Base-by-base conservation (phyloP, 2,113 vertebrate species). In the Columba janthina region DNA sequence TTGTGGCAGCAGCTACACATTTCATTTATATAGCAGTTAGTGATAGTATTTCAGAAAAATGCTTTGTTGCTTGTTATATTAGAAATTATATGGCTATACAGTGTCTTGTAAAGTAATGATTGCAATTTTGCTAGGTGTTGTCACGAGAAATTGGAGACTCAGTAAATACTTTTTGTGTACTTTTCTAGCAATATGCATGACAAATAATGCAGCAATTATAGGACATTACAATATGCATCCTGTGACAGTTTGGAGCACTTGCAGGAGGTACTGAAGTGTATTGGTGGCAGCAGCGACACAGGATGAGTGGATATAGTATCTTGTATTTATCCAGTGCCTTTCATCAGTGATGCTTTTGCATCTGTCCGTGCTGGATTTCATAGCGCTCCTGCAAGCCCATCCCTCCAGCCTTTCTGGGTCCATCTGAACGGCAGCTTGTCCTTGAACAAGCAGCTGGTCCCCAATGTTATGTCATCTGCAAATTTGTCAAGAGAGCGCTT, bases 91-190 rank as follows among this genome's bases (percentile, higher is more conserved):
- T 46, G 73, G 50, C 51, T 81, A 22, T 25, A 36, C 40, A 53
- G 58, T 89, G 61, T 54, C 74, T 65, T 91, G 34, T 64, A 88
- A 95, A 93, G 61, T 64, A 40, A 54, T 70, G 57, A 62, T 53
- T 95, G 89, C 65, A 78, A 17, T 90, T 95, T 95, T 94, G 25
- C 70, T 78, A 66, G 75, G 66, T 85, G 58, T 54, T 92, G 17
- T 80, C 48, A 21, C 66, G 92, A 78, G 53, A 94, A 93, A 95
- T 20, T 72, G 21, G 48, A 66, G 74, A 89, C 38, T 57, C 26
- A 2, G 46, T 71, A 75, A 86, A 91, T 75, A 67, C 48, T 88
- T 88, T 67, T 44, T 53, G 42, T 66, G 32, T 26, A 24, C 50
- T 89, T 75, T 82, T 71, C 58, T 74, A 32, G 73, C 32, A 71